Evolutionary conservation across 1,140 invertebrate species (phyloP), one percentile per base, ranked within the genome.

Genomic region (Melanaphis sacchari): DNA sequence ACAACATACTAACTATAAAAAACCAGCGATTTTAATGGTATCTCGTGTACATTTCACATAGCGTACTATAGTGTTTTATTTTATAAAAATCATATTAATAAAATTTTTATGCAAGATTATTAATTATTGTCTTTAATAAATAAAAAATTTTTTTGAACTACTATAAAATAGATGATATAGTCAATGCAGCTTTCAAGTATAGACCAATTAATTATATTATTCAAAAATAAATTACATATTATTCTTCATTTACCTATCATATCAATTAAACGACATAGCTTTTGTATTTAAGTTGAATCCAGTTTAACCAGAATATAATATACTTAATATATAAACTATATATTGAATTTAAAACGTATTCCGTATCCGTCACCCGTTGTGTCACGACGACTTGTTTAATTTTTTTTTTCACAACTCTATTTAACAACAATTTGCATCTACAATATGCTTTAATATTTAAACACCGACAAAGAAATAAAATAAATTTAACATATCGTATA

Each of bases 391-490:
- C 84, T 5, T 31, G 38, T 66, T n/a, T n/a, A 90, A 38, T 43
- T 43, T 46, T 43, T 43, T 91, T 91, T 81, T 91, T 91, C 66
- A 49, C 90, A 46, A 40, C 43, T 46, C 66, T 81, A 24, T 90
- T 59, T n/a, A 26, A 66, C 9, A 46, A 91, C 90, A 26, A 91
- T 91, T 82, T 91, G 40, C 41, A 91, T 81, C 43, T 9, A 91
- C 31, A n/a, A n/a, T 40, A n/a, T 91, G 40, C n/a, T 66, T 90
- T 82, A 82, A 36, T 91, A 91, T 91, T 31, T 38, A 40, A 93
- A 54, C 26, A 49, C 81, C 81, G 49, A 93, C 81, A 93, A 85
- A 93, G 91, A 52, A 6, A 84, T n/a, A 9, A 82, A 36, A 93
- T 9, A 49, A 46, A 49, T 43, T 31, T 88, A 46, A 87, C 43